A percentile compares a stretch with the other conserved stretches of the same genome.
Conservation (phyloP, 2,113 vertebrate species). For the Datnioides undecimradiatus region DNA sequence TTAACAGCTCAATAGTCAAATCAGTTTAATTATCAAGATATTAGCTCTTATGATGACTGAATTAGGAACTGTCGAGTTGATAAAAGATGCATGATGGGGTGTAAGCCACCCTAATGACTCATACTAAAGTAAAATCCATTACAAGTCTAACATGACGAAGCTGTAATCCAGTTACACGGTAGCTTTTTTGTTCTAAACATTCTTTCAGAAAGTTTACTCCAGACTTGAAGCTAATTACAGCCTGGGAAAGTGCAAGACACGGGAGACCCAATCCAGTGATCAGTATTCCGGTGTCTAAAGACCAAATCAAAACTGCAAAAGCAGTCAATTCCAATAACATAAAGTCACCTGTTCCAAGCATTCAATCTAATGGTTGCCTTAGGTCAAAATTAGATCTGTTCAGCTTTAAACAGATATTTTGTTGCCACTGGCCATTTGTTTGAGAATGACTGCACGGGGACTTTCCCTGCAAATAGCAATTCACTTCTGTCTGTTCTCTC, state of each 20-base stretch:
- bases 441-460: slow-evolving; percentile 24
- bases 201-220: too few species aligned
- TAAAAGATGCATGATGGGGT: background rate
- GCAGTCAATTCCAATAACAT: background rate
- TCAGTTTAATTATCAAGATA: too few species aligned
- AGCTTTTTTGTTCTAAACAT: background rate
- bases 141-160: background rate
- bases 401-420: slow-evolving; percentile 16
- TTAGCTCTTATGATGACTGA: background rate
- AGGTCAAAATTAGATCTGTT: slow-evolving; percentile 7
- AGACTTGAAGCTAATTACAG: background rate
- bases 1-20: too few species aligned
- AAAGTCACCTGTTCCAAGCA: background rate
- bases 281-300: background rate
- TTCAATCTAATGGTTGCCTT: background rate
- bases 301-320: background rate
- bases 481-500: background rate
- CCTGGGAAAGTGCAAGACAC: background rate
- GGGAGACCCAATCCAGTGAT: background rate
- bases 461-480: slow-evolving; percentile 31
- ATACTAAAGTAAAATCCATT: background rate
- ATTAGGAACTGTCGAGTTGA: background rate
- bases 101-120: background rate
- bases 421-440: slow-evolving; percentile 20
- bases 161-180: background rate